Evolutionary conservation across 1,140 invertebrate genomes (phyloP).

Genomic region (Papilio glaucus): DNA sequence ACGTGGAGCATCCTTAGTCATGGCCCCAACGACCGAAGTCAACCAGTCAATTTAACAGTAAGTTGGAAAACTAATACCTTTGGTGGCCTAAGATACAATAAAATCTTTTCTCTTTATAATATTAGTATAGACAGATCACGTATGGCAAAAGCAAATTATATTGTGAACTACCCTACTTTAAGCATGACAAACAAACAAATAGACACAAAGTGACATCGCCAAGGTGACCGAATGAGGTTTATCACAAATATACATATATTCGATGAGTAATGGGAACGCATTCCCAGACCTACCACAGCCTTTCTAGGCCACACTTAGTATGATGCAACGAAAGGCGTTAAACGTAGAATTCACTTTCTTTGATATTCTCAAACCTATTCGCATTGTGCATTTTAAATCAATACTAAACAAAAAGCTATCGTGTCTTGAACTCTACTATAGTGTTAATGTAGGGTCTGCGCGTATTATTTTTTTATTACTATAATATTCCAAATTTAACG

Average conservation of each 20-base stretch:
- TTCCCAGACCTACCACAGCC: neutral
- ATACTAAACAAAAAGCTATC: neutral
- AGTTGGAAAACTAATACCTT: neutral
- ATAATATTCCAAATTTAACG: too few relatives aligned
- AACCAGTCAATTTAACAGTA: neutral
- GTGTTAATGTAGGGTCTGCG: too few relatives aligned
- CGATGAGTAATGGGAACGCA: neutral
- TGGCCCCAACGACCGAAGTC: neutral
- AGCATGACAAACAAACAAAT: too few relatives aligned
- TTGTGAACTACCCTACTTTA: too few relatives aligned
- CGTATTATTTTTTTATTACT: too few relatives aligned
- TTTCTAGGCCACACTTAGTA: slow-evolving; percentile 1
- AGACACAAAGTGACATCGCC: neutral
- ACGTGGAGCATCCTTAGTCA: neutral
- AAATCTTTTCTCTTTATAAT: too few relatives aligned
- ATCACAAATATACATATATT: neutral
- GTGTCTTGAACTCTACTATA: too few relatives aligned
- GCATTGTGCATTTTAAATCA: neutral
- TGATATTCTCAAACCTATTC: neutral
- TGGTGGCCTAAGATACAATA: too few relatives aligned
- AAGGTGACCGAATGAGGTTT: neutral
- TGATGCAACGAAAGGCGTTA: neutral
- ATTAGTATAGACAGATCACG: too few relatives aligned
- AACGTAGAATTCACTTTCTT: neutral
- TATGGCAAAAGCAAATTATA: neutral